These are phyloP conservation scores for Leucoraja erinaceus DNA, from an alignment of 2,113 vertebrate species.

Conservation along the genomic window DNA sequence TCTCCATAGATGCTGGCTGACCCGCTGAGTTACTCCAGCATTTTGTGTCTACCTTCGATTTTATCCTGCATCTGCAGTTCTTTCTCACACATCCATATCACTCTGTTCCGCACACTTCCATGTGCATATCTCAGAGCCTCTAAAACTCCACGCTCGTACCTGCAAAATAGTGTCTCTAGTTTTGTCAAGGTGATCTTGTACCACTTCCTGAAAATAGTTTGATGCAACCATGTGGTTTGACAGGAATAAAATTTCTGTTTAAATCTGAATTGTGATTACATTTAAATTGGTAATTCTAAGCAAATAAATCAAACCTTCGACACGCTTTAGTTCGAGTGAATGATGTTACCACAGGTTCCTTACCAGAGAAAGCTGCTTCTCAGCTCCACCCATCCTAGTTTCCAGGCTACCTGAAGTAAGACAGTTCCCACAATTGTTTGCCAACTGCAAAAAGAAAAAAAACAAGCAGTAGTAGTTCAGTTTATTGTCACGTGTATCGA, in stretches of 20 bases:
- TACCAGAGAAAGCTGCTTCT: conserved; percentile 50
- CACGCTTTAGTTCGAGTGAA: conserved; percentile 42
- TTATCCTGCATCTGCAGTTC: too few species aligned
- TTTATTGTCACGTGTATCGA: too few species aligned
- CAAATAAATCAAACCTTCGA: conserved; percentile 40
- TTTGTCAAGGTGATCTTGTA: background rate
- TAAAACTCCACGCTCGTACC: too few species aligned
- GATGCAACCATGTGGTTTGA: background rate
- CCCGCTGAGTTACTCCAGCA: too few species aligned
- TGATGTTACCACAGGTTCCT: conserved; percentile 42
- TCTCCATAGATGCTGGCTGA: too few species aligned
- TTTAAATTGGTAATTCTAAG: conserved; percentile 43
- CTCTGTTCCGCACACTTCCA: too few species aligned
- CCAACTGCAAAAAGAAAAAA: conserved; percentile 66
- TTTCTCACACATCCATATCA: too few species aligned
- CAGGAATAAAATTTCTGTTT: conserved; percentile 10
- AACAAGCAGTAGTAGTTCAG: background rate
- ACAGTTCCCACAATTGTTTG: conserved; percentile 76
- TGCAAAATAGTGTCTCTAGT: background rate
- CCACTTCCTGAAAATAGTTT: background rate
- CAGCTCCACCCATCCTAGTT: conserved; percentile 83
- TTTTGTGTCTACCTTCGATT: too few species aligned
- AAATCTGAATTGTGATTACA: conserved; percentile 45
- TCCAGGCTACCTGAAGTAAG: conserved; percentile 75
- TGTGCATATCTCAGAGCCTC: too few species aligned